Conservation (phyloP, 2,797 vertebrate species). For the Takifugu rubripes region DNA sequence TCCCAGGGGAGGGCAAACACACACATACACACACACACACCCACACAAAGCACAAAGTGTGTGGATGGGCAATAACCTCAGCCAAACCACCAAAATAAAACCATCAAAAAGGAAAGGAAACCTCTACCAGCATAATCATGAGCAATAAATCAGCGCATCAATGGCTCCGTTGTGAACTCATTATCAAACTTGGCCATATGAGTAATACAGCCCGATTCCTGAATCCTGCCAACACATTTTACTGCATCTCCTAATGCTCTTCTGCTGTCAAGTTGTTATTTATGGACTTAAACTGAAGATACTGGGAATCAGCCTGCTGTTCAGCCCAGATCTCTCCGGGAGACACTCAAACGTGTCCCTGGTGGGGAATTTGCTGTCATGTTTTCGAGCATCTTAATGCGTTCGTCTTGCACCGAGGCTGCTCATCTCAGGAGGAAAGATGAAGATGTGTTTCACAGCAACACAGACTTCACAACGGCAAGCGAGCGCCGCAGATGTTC, state of each 20-base stretch:
- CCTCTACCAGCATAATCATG: not conserved
- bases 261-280: conserved; percentile 13
- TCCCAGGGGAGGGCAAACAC: conserved; percentile 56
- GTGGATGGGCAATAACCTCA: conserved; percentile 44
- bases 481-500: not conserved
- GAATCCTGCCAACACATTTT: not conserved
- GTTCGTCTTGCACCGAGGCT: not conserved
- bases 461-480: too few species aligned
- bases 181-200: not conserved
- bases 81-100: conserved; percentile 48
- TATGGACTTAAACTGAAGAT: conserved; percentile 1
- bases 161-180: not conserved
- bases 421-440: not conserved
- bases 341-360: not conserved
- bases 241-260: not conserved
- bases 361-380: not conserved
- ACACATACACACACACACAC: conserved; percentile 32
- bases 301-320: not conserved
- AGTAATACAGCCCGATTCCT: not conserved
- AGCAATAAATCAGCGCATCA: not conserved
- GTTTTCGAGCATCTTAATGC: conserved; percentile 1
- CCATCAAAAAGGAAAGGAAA: conserved; percentile 12
- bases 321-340: too few species aligned
- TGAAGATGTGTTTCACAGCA: not conserved
- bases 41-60: conserved; percentile 20